Evolutionary conservation across 2,797 vertebrate species (phyloP).

Genomic region (Moxostoma hubbsi): DNA sequence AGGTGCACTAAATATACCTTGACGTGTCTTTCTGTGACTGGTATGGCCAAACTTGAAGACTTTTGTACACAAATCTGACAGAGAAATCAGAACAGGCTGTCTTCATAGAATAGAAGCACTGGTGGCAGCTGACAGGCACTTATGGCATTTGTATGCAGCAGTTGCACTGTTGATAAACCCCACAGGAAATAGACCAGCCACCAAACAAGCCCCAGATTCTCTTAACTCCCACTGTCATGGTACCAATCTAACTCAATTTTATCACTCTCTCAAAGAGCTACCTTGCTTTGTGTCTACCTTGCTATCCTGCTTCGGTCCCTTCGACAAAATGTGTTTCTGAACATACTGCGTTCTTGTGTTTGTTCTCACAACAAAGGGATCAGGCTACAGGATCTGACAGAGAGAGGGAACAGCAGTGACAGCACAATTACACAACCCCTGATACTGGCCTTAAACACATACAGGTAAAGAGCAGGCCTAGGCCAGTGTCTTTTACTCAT

Average conservation of each 20-base stretch:
- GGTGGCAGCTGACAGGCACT: conserved; percentile 15
- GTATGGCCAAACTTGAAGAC: neutral
- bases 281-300: conserved; percentile 9
- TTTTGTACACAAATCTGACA: neutral
- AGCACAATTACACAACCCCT: conserved; percentile 32
- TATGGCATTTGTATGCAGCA: conserved; percentile 45
- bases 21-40: neutral
- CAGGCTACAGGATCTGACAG: conserved; percentile 27
- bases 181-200: conserved; percentile 45
- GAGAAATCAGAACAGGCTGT: conserved; percentile 6
- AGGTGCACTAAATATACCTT: neutral
- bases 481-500: neutral
- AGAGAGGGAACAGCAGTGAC: conserved; percentile 12
- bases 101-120: conserved; percentile 9
- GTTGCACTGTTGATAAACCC: conserved; percentile 34
- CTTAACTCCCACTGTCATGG: conserved; percentile 47
- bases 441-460: conserved; percentile 40
- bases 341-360: conserved; percentile 47
- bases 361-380: conserved; percentile 42
- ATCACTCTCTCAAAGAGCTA: conserved; percentile 45
- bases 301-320: conserved; percentile 31
- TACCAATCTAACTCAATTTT: conserved; percentile 49
- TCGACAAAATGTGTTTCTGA: conserved; percentile 22
- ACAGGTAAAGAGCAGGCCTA: conserved; percentile 18
- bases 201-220: conserved; percentile 46